Conservation (phyloP, 2,797 vertebrate genomes). For the Sebastes iracundus region DNA sequence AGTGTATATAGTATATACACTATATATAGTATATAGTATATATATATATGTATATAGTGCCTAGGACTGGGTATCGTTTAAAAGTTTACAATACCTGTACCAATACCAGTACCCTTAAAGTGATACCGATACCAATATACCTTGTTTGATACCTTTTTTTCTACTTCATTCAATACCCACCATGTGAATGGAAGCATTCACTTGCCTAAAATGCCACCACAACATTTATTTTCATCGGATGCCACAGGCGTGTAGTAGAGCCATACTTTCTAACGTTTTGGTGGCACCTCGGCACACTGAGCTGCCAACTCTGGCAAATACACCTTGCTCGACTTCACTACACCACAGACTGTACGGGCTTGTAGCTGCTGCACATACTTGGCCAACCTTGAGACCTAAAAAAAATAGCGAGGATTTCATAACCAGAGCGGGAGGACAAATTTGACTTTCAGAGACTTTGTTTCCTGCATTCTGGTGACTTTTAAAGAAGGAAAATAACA, state of each 20-base stretch:
- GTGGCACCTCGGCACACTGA: background rate
- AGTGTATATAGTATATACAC: background rate
- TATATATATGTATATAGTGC: background rate
- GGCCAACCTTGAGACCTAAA: no score
- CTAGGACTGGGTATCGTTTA: background rate
- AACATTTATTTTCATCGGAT: background rate
- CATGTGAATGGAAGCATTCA: background rate
- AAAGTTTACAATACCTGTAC: no score
- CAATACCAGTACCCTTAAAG: no score
- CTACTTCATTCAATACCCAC: background rate
- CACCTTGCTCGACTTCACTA: background rate
- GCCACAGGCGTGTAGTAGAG: no score
- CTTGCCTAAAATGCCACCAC: background rate
- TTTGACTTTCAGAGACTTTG: no score
- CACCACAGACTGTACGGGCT: background rate
- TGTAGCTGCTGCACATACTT: background rate
- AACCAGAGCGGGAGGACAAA: no score
- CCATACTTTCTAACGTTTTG: background rate
- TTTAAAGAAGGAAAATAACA: no score
- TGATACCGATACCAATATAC: background rate
- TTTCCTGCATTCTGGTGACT: no score
- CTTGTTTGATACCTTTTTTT: background rate
- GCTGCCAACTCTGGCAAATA: background rate
- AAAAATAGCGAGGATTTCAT: no score
- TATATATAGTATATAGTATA: background rate